These are phyloP conservation scores for Brachystomella parvula DNA, from an alignment of 1,140 invertebrate species.

Conservation along the genomic window DNA sequence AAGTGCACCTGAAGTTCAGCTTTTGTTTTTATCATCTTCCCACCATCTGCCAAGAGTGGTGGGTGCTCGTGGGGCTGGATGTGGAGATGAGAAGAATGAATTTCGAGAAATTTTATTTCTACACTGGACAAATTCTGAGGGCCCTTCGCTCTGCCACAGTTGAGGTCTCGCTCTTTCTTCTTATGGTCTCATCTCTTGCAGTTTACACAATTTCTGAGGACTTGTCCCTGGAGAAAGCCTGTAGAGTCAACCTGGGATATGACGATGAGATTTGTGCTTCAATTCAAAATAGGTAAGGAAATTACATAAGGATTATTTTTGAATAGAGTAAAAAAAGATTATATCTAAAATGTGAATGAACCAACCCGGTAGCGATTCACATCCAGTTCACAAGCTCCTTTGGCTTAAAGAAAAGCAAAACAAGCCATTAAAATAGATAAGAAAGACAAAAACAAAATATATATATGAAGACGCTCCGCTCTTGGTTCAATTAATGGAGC, in stretches of 20 bases:
- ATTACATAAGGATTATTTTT: conserved; percentile 5
- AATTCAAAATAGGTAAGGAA: not conserved
- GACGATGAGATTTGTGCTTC: conserved; percentile 57
- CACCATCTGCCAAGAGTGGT: no score
- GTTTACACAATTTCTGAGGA: conserved; percentile 40
- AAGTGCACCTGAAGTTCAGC: no score
- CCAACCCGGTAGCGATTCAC: no score
- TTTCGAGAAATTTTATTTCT: not conserved
- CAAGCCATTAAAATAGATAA: no score
- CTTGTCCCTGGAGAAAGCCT: conserved; percentile 75
- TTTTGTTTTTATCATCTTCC: no score
- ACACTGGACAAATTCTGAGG: not conserved
- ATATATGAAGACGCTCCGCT: no score
- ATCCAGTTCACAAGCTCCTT: no score
- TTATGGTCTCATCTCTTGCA: conserved; percentile 11
- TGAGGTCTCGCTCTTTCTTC: conserved; percentile 4
- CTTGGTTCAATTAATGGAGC: no score
- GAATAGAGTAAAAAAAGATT: not conserved
- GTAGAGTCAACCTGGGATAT: conserved; percentile 66
- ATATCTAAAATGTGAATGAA: conserved; percentile 3
- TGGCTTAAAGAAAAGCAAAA: no score
- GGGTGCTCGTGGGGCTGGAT: no score
- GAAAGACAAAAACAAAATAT: no score
- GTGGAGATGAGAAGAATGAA: no score
- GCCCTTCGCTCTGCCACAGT: not conserved